phyloP scores from a whole-genome alignment of 2,113 vertebrate species.

The Lepidothrix coronata region DNA sequence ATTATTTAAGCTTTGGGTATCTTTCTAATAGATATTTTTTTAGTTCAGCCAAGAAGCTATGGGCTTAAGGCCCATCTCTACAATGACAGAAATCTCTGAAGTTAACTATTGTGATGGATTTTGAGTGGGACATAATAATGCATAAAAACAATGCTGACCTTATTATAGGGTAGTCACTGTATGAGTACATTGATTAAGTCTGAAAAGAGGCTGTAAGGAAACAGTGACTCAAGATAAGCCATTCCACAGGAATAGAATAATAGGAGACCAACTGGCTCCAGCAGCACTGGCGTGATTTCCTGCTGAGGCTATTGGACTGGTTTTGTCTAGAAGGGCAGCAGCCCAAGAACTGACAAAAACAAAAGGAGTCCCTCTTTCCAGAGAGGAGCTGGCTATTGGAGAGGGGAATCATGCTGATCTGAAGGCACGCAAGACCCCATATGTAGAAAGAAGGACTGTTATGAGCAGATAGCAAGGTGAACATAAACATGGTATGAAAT shows the following conservation, averaged over 20 bases:
- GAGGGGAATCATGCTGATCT: not conserved
- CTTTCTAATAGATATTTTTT: slow-evolving; percentile 27
- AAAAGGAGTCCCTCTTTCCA: slow-evolving; percentile 37
- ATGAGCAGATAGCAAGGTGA: not conserved
- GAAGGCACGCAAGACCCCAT: not conserved
- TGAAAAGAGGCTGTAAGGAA: slow-evolving; percentile 40
- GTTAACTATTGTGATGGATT: not conserved
- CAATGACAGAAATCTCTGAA: slow-evolving; percentile 30
- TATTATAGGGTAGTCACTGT: not conserved
- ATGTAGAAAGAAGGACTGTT: not conserved
- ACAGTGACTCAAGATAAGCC: slow-evolving; percentile 60
- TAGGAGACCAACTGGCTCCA: slow-evolving; percentile 20
- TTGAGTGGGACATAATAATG: not conserved
- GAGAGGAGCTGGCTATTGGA: not conserved
- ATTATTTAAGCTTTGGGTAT: slow-evolving; percentile 29
- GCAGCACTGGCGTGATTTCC: slow-evolving; percentile 38
- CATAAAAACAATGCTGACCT: slow-evolving; percentile 3
- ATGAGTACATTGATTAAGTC: slow-evolving; percentile 17
- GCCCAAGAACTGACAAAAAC: slow-evolving; percentile 51
- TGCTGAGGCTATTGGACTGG: slow-evolving; percentile 47
- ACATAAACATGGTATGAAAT: not conserved
- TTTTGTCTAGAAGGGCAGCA: slow-evolving; percentile 48
- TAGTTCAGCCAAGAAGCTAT: slow-evolving; percentile 40
- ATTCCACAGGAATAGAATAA: slow-evolving; percentile 53
- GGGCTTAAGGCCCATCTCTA: slow-evolving; percentile 19